Conservation (phyloP, 1,140 invertebrate genomes). For the Harlomillsia oculata region DNA sequence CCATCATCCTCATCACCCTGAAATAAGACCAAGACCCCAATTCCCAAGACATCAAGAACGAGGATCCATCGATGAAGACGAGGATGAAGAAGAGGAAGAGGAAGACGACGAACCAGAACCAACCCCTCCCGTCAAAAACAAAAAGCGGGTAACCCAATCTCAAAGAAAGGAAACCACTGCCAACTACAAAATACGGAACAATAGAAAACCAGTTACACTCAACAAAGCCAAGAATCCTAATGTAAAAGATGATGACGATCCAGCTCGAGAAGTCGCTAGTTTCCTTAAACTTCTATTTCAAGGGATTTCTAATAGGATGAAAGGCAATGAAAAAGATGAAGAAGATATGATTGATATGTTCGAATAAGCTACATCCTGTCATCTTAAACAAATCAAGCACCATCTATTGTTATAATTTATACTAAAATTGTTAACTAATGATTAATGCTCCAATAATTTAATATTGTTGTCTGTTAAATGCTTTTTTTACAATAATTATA, state of each 20-base stretch:
- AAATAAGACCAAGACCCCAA: background rate
- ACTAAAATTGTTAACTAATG: too few species aligned
- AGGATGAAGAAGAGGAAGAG: conserved; percentile 12
- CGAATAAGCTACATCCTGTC: too few species aligned
- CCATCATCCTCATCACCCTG: background rate
- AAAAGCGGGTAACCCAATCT: too few species aligned
- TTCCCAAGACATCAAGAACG: background rate
- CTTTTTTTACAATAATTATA: too few species aligned
- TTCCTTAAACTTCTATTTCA: conserved; percentile 20
- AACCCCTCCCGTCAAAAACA: too few species aligned
- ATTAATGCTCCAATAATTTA: too few species aligned
- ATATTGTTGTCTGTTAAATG: too few species aligned
- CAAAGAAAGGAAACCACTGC: too few species aligned
- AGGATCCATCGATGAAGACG: background rate
- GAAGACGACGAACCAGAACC: too few species aligned
- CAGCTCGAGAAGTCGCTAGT: conserved; percentile 11
- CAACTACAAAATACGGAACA: too few species aligned
- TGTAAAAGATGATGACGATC: conserved; percentile 1
- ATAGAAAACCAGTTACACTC: background rate
- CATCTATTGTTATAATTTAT: too few species aligned
- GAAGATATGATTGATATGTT: conserved; percentile 17
- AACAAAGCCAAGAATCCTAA: background rate
- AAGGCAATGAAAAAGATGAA: background rate
- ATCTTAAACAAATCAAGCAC: too few species aligned
- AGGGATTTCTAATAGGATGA: conserved; percentile 17